These are phyloP conservation scores for Acanthaster planci DNA, from an alignment of 35 echinoderm and acorn worm genomes.

Conservation along the genomic window DNA sequence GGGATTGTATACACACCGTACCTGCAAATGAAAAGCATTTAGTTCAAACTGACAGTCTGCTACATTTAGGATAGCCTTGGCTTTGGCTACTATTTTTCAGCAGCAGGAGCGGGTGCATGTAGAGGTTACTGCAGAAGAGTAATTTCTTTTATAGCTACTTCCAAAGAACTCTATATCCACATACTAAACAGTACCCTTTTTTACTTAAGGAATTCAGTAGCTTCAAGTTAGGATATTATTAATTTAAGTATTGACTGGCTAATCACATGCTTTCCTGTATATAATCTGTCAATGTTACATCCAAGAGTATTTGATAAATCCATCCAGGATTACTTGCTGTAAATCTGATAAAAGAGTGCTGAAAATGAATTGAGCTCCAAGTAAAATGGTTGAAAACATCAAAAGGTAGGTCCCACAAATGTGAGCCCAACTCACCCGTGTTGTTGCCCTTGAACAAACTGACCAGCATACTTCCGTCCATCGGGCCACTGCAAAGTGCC, in stretches of 20 bases:
- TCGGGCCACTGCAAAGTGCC: conserved; percentile 90
- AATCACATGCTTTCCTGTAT: too few relatives aligned
- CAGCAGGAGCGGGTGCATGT: too few relatives aligned
- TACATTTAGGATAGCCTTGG: not conserved
- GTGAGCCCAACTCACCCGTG: conserved; percentile 75
- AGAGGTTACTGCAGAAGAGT: too few relatives aligned
- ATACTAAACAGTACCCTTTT: too few relatives aligned
- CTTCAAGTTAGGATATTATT: too few relatives aligned
- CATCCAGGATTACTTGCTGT: too few relatives aligned
- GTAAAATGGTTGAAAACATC: not conserved
- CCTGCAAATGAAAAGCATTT: conserved; percentile 48
- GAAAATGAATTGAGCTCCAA: not conserved
- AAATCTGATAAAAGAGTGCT: too few relatives aligned
- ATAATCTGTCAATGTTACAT: too few relatives aligned
- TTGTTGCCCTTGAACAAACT: conserved; percentile 80
- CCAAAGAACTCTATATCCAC: not conserved
- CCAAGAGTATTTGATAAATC: too few relatives aligned
- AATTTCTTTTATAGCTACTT: not conserved
- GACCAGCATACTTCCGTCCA: conserved; percentile 76
- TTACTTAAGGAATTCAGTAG: too few relatives aligned
- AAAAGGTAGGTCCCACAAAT: not conserved
- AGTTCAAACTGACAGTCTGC: too few relatives aligned
- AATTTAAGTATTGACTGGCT: too few relatives aligned
- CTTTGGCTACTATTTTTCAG: not conserved
- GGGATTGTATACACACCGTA: conserved; percentile 65